These are phyloP conservation scores for Tenebrio molitor DNA, from an alignment of 1,140 invertebrate genomes.

Conservation along the genomic window DNA sequence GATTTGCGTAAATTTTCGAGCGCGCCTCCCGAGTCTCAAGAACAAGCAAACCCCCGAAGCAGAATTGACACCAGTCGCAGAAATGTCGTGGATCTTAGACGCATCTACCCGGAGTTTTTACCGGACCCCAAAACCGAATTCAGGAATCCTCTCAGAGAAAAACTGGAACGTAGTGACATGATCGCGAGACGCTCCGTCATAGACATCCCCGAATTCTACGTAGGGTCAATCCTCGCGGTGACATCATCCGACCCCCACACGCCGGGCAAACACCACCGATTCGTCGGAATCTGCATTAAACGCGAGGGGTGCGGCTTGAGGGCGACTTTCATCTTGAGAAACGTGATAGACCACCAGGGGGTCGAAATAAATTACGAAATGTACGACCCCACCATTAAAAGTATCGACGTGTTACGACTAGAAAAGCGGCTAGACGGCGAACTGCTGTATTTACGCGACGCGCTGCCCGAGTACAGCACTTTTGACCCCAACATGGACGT, in stretches of 20 bases:
- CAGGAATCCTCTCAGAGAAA: conserved; percentile 88
- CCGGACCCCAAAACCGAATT: conserved; percentile 85
- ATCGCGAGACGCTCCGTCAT: conserved; percentile 84
- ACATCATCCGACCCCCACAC: conserved; percentile 91
- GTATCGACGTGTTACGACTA: conserved; percentile 90
- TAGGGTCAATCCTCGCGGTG: conserved; percentile 93
- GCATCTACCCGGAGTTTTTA: conserved; percentile 95
- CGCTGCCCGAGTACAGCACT: conserved; percentile 93
- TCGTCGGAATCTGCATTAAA: conserved; percentile 97
- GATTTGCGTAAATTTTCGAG: not conserved
- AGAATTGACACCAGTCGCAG: conserved; percentile 50
- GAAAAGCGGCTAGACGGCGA: conserved; percentile 95
- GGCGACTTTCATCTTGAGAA: conserved; percentile 89
- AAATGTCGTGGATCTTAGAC: conserved; percentile 72
- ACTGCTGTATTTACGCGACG: conserved; percentile 93
- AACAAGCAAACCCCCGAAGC: not conserved
- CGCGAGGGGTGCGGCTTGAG: conserved; percentile 84
- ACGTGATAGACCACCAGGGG: conserved; percentile 88
- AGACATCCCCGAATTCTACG: conserved; percentile 97
- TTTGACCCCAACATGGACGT: conserved; percentile 94
- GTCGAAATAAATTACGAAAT: conserved; percentile 87
- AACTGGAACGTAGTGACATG: conserved; percentile 95
- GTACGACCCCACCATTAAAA: conserved; percentile 94
- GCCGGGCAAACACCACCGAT: conserved; percentile 86
- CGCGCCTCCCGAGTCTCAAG: not conserved